These are phyloP conservation scores for Ophion slaviceki DNA, from an alignment of 2,888 invertebrate species.

Conservation along the genomic window DNA sequence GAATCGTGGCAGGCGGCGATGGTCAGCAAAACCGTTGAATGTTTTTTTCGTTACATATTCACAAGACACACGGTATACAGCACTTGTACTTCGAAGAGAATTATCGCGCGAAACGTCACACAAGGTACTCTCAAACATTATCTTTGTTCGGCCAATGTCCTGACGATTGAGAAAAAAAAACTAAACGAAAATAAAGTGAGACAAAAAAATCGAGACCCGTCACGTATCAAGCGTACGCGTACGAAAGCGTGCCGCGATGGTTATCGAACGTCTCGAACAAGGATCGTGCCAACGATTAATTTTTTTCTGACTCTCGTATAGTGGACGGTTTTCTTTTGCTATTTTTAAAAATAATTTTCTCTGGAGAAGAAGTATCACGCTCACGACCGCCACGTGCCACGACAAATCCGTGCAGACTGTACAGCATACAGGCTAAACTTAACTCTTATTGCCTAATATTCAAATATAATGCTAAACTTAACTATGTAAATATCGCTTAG, in stretches of 20 bases:
- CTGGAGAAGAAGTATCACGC: constrained; percentile 36
- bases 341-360: constrained; percentile 46
- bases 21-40: constrained; percentile 19
- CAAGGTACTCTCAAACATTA: background rate
- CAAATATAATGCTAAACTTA: constrained; percentile 80
- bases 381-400: constrained; percentile 77
- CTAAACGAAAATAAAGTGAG: background rate
- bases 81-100: constrained; percentile 8
- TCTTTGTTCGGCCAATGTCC: background rate
- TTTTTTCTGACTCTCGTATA: constrained; percentile 13
- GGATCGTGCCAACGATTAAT: background rate
- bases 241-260: background rate
- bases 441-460: constrained; percentile 76
- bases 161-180: constrained; percentile 12
- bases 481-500: constrained; percentile 70
- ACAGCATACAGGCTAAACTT: constrained; percentile 76
- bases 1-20: constrained; percentile 40
- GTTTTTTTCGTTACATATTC: background rate
- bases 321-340: constrained; percentile 48
- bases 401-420: constrained; percentile 77
- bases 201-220: constrained; percentile 10
- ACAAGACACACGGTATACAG: constrained; percentile 6
- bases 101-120: background rate
- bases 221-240: background rate
- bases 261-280: background rate